Evolutionary conservation across 2,113 vertebrate genomes (phyloP), one percentile per base, ranked within the genome.

Genomic region (Callipepla squamata): DNA sequence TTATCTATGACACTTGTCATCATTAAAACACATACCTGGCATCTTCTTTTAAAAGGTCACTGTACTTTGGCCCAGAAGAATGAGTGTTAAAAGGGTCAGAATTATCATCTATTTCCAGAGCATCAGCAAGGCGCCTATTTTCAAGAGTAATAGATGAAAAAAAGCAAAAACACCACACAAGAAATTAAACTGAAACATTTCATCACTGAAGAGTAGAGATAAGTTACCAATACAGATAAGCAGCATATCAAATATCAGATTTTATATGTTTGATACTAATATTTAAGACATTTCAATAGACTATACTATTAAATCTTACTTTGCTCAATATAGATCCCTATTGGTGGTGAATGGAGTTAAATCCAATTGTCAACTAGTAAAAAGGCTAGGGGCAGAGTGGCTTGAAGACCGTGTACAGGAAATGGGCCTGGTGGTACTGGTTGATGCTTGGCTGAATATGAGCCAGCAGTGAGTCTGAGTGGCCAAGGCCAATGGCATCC

Each of bases 21-120:
- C 22, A 80, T 57, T 58, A 57, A 7, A 78, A 87, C 18, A 86
- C 94, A 57, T 92, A 99, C 99, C 99, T 99, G 51, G 98, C 99
- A 86, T 99, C 99, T 11, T 99, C 99, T 97, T 99, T 99, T 79
- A 99, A 97, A 93, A 97, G 98, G 79, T 99, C 98, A 91, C 98
- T 99, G 97, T 98, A 99, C 44, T 98, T 98, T 48, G 98, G 98
- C n/a, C 97, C 96, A 63, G 97, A 97, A 91, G 98, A 98, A 91
- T 98, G 98, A 44, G 97, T 26, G 51, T 98, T 98, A 96, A 99
- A 99, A 75, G 99, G 98, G 97, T 99, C 99, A 40, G 98, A 98
- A 62, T 98, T 98, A 8, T 98, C 97, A 94, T 98, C 98, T 61
- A 99, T 99, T 97, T 99, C 98, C 89, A 99, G 97, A 25, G 99